Conservation (phyloP, 2,888 invertebrate genomes). For the Agrochola circellaris region DNA sequence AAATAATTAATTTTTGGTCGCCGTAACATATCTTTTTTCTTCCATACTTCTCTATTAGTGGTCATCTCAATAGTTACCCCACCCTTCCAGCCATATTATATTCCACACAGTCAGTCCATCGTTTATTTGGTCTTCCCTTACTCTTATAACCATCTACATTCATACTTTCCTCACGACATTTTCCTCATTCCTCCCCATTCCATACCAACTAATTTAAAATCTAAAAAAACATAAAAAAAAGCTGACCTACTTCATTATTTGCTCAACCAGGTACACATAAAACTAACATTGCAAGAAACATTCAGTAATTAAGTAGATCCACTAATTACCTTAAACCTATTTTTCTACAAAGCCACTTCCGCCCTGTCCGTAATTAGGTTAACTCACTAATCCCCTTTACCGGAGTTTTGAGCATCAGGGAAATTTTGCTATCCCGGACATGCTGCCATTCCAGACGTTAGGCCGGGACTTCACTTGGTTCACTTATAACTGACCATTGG, state of each 20-base stretch:
- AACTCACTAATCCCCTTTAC: slow-evolving; percentile 33
- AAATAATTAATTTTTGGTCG: too few relatives aligned
- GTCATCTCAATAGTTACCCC: too few relatives aligned
- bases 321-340: neutral
- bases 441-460: slow-evolving; percentile 18
- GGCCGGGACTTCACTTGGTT: slow-evolving; percentile 10
- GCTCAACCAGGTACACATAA: neutral
- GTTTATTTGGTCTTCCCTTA: too few relatives aligned
- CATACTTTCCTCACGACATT: too few relatives aligned
- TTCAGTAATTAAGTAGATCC: neutral
- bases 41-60: too few relatives aligned
- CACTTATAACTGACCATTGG: neutral
- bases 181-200: too few relatives aligned
- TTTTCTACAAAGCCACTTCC: slow-evolving; percentile 30
- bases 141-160: too few relatives aligned
- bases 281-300: neutral
- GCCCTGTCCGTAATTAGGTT: slow-evolving; percentile 36
- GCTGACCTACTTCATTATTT: neutral
- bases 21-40: too few relatives aligned
- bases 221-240: too few relatives aligned
- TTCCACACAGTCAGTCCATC: too few relatives aligned
- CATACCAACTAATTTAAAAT: too few relatives aligned
- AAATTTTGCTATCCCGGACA: slow-evolving; percentile 22
- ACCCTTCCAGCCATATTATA: too few relatives aligned
- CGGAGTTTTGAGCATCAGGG: slow-evolving; percentile 31